Evolutionary conservation across 2,888 invertebrate species (phyloP), one percentile per base, ranked within the genome.

Genomic region (Bellardia pandia): DNA sequence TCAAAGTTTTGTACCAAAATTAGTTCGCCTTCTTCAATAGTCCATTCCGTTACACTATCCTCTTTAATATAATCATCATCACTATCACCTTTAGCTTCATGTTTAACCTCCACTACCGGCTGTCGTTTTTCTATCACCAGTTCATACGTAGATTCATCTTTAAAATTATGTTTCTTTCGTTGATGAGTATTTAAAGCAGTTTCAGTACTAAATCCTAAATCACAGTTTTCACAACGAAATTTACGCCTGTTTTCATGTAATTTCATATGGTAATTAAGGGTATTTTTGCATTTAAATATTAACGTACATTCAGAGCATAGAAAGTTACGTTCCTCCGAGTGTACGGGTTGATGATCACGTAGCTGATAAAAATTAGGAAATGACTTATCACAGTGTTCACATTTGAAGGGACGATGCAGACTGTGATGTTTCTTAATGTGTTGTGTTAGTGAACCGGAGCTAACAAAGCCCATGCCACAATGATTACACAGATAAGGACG

Each of bases 341-440:
- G 71, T 4, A 58, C 4, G 13, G 87, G 89, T 3, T 90, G 66
- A 62, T 91, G 91, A 81, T 89, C 89, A 1, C 89, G 81, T 45
- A 91, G 53, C n/a, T 88, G 85, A 14, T 89, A 87, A 53, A 89
- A 90, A 11, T 89, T 90, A 14, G 90, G 83, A 69, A 89, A 91
- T 14, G 84, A 48, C 66, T 90, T 90, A 5, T 89, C 89, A 77
- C 91, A 91, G 14, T 90, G 88, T n/a, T 90, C 89, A 82, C 91
- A 91, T 79, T 91, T 69, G 11, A 71, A 69, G 23, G 90, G 60
- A 51, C 30, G 51, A 9, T 48, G 60, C 0, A 90, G 88, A 42
- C 89, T 89, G 85, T 92, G 91, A 45, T 90, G 90, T 4, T 89
- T 82, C 6, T 89, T 90, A 40, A 90, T 89, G 51, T 90, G 89